Conservation (phyloP, 64 coral and sea anemone genomes). For the Orbicella faveolata region DNA sequence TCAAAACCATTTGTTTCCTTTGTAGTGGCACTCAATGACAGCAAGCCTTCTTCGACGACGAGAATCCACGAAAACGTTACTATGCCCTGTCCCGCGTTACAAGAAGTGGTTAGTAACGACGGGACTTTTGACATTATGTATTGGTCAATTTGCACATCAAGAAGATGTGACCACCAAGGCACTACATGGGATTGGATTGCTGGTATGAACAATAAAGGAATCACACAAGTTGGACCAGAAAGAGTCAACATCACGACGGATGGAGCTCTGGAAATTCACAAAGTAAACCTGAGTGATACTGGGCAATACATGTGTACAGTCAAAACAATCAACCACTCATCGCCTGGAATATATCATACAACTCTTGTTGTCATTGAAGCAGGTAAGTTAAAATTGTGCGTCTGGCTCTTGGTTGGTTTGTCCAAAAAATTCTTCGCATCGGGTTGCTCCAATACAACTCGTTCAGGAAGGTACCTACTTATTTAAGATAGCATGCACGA, state of each 20-base stretch:
- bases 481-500: too few relatives aligned
- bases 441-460: too few relatives aligned
- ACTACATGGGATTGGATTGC: background rate
- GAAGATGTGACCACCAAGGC: background rate
- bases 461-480: too few relatives aligned
- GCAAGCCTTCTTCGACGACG: too few relatives aligned
- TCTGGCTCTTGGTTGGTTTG: too few relatives aligned
- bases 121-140: background rate
- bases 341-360: background rate
- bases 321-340: background rate
- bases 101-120: background rate
- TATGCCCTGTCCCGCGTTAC: background rate
- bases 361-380: too few relatives aligned
- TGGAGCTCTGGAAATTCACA: background rate
- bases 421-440: too few relatives aligned
- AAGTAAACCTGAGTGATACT: background rate
- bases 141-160: background rate
- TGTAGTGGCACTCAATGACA: too few relatives aligned
- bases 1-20: too few relatives aligned
- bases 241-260: background rate
- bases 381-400: too few relatives aligned
- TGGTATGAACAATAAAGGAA: background rate
- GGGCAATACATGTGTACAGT: background rate
- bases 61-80: background rate
- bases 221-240: background rate